phyloP scores from a whole-genome alignment of 1,140 invertebrate species.

The Drosophila burlai region DNA sequence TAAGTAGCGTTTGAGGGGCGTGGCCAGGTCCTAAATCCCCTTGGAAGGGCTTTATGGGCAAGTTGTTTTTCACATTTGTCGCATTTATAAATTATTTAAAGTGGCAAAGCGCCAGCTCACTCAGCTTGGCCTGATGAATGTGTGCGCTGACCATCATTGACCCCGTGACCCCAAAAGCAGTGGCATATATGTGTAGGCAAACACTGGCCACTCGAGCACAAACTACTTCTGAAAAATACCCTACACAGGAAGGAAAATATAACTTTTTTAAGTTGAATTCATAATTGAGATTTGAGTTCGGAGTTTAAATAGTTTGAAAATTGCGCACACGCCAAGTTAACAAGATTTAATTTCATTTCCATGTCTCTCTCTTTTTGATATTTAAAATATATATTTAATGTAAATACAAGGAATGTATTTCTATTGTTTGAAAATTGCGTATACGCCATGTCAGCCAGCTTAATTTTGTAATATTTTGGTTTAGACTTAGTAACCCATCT shows the following conservation, averaged over 20 bases:
- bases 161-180: constrained; percentile 74
- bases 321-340: not conserved
- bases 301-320: not conserved
- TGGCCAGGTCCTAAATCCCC: constrained; percentile 48
- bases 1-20: constrained; percentile 35
- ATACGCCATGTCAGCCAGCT: no score
- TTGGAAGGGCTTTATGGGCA: constrained; percentile 54
- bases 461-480: not conserved
- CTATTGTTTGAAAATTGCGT: not conserved
- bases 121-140: constrained; percentile 36
- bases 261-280: not conserved
- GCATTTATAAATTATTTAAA: constrained; percentile 84
- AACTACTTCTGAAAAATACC: constrained; percentile 3
- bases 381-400: no score
- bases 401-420: no score
- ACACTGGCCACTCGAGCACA: constrained; percentile 15
- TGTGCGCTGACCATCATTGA: constrained; percentile 70
- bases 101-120: constrained; percentile 52
- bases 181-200: constrained; percentile 17
- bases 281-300: not conserved
- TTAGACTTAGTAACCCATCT: no score
- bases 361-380: no score
- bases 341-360: no score
- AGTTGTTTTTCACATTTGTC: constrained; percentile 67
- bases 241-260: not conserved